A percentile compares a stretch with the other conserved stretches of the same genome.
Evolutionary conservation across 1,140 invertebrate genomes (phyloP).

Genomic region (Drosophila insularis): DNA sequence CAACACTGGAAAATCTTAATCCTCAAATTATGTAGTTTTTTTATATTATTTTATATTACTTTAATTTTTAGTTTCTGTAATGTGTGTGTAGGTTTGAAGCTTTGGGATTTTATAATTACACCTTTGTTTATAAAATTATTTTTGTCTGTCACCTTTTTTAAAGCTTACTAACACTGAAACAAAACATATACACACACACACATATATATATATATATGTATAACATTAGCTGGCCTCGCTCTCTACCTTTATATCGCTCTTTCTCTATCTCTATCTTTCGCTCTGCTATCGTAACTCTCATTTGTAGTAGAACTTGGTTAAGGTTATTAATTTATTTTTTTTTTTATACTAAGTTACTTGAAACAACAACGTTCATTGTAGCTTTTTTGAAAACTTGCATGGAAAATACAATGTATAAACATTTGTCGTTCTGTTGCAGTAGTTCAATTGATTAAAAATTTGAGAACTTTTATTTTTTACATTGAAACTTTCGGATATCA

Average conservation of each 20-base stretch:
- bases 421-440: slow-evolving; percentile 5
- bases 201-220: no score
- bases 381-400: slow-evolving; percentile 41
- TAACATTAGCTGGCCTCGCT: slow-evolving; percentile 18
- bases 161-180: slow-evolving; percentile 53
- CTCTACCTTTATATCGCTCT: neutral
- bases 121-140: slow-evolving; percentile 31
- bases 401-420: slow-evolving; percentile 7
- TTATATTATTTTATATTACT: slow-evolving; percentile 27
- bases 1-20: slow-evolving; percentile 56
- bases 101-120: slow-evolving; percentile 1
- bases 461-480: slow-evolving; percentile 45
- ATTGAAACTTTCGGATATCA: neutral
- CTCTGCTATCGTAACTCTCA: slow-evolving; percentile 27
- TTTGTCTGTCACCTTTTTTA: slow-evolving; percentile 23
- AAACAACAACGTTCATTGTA: slow-evolving; percentile 68
- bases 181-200: slow-evolving; percentile 12
- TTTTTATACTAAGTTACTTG: slow-evolving; percentile 20
- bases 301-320: slow-evolving; percentile 45
- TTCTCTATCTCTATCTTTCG: slow-evolving; percentile 3
- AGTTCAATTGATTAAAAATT: slow-evolving; percentile 36
- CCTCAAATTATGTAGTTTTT: slow-evolving; percentile 24
- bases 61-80: slow-evolving; percentile 36
- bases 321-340: slow-evolving; percentile 40
- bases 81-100: slow-evolving; percentile 20